These are phyloP conservation scores for Gymnopithys bicolor DNA, from an alignment of 2,797 vertebrate genomes.

Conservation along the genomic window DNA sequence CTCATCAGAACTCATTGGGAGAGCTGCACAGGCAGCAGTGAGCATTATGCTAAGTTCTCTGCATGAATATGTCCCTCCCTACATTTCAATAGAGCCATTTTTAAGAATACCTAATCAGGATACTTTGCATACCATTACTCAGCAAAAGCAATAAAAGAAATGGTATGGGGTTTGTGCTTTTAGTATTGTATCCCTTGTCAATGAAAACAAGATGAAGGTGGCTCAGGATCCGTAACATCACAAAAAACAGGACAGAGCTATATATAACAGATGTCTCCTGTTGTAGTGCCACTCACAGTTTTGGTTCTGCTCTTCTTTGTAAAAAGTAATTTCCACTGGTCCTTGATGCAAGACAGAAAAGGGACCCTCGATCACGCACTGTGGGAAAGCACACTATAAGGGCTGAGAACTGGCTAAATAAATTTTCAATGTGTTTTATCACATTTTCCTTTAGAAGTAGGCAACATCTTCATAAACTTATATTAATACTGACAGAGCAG, in stretches of 20 bases:
- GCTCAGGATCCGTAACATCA: background rate
- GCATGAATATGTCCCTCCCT: background rate
- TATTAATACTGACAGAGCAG: background rate
- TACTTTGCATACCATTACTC: background rate
- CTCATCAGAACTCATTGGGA: background rate
- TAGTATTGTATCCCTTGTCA: background rate
- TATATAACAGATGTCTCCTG: accelerated
- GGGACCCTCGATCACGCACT: background rate
- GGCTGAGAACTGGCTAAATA: background rate
- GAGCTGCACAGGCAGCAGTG: background rate
- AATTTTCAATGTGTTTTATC: background rate
- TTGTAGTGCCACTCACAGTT: background rate
- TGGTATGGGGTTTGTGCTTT: background rate
- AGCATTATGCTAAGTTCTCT: background rate
- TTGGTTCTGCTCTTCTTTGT: background rate
- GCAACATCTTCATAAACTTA: background rate
- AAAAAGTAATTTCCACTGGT: background rate
- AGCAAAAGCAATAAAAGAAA: background rate
- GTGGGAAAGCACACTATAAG: background rate
- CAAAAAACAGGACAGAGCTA: background rate
- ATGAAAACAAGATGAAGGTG: background rate
- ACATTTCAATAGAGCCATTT: background rate
- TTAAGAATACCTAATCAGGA: background rate
- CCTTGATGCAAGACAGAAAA: background rate
- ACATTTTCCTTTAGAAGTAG: background rate